Evolutionary conservation across 2,888 invertebrate species (phyloP), one percentile per base, ranked within the genome.

Genomic region (Dugesia japonica): DNA sequence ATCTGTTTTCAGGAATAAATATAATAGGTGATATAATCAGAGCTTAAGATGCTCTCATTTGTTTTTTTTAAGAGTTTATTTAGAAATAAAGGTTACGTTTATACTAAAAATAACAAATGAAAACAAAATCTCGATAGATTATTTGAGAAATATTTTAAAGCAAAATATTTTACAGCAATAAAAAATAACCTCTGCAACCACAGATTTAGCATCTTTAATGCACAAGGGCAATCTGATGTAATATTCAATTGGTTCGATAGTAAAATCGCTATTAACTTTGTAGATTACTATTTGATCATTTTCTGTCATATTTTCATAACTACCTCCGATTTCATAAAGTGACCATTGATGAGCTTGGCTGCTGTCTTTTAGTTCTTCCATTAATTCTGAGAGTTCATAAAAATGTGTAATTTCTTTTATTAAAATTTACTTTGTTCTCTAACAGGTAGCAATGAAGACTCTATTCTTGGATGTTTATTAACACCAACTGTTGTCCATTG

Each of bases 321-420:
- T 56, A 7, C 56, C 56, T 4, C 56, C 56, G 23, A 56, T 56
- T 56, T 56, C 56, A 56, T 56, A 56, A n/a, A 56, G 56, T 13
- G 56, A 56, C 56, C 56, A 56, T 56, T 56, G 56, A 13, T 56
- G 23, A n/a, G 17, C 56, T 20, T 4, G 17, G 17, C 56, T n/a
- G n/a, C 56, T n/a, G n/a, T 56, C 56, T 56, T 56, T 56, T 56
- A 56, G 4, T 56, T 56, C 56, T 56, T 56, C 56, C 56, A 56
- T 56, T 56, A 56, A 56, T 56, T 56, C 56, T 56, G 7, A n/a
- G n/a, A n/a, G n/a, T n/a, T n/a, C n/a, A n/a, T n/a, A n/a, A n/a
- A n/a, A n/a, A n/a, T n/a, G n/a, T n/a, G n/a, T n/a, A n/a, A n/a
- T n/a, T n/a, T n/a, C n/a, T n/a, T n/a, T n/a, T n/a, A n/a, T n/a